Evolutionary conservation across 2,888 invertebrate species (phyloP).

Genomic region (Acleris literana): DNA sequence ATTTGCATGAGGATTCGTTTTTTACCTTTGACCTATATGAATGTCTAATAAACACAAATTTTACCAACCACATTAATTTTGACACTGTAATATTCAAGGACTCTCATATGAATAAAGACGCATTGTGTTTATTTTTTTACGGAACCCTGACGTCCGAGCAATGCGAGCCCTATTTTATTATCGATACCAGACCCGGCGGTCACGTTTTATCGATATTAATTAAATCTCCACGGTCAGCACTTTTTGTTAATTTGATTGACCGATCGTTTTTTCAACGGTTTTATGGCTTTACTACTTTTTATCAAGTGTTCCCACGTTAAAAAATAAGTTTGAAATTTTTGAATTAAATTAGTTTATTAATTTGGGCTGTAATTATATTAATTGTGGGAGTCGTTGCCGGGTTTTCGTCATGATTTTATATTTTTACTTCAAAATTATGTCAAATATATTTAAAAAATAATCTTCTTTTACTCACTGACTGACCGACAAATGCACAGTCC

Average conservation of each 20-base stretch:
- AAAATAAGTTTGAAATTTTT: conserved; percentile 21
- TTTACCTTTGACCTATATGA: too few relatives aligned
- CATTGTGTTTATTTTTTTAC: neutral
- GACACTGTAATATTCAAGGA: too few relatives aligned
- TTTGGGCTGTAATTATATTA: conserved; percentile 1
- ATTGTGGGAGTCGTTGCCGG: neutral
- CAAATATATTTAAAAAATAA: too few relatives aligned
- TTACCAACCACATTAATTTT: too few relatives aligned
- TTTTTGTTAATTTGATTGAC: conserved; percentile 34
- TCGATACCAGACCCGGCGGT: conserved; percentile 17
- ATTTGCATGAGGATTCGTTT: too few relatives aligned
- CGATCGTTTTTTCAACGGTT: conserved; percentile 22
- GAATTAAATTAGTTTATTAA: conserved; percentile 5
- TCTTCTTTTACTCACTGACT: too few relatives aligned
- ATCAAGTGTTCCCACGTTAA: conserved; percentile 22
- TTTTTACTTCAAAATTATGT: too few relatives aligned
- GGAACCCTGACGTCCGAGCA: neutral
- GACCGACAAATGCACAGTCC: too few relatives aligned
- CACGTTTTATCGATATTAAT: conserved; percentile 36
- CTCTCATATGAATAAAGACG: too few relatives aligned
- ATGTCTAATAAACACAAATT: too few relatives aligned
- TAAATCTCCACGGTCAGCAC: conserved; percentile 33
- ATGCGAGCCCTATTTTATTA: conserved; percentile 14
- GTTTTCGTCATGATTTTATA: neutral
- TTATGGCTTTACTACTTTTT: conserved; percentile 13